Conservation (phyloP, 2,113 vertebrate species). For the Paralichthys olivaceus region DNA sequence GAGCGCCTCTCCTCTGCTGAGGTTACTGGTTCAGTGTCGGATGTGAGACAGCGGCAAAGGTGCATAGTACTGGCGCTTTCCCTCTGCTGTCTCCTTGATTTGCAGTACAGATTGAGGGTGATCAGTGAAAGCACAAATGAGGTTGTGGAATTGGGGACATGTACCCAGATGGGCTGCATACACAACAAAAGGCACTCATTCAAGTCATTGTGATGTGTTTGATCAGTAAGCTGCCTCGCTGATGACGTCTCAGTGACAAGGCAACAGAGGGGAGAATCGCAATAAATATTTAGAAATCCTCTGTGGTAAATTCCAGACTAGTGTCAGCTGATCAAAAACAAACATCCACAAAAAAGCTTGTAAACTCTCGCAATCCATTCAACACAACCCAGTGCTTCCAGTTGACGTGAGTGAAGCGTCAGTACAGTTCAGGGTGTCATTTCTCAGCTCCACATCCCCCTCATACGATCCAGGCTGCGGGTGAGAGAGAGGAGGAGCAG, state of each 20-base stretch:
- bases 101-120: slow-evolving; percentile 37
- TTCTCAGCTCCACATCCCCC: slow-evolving; percentile 43
- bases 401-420: slow-evolving; percentile 11
- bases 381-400: slow-evolving; percentile 41
- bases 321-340: slow-evolving; percentile 32
- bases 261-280: slow-evolving; percentile 30
- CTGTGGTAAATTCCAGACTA: slow-evolving; percentile 16
- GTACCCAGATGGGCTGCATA: slow-evolving; percentile 32
- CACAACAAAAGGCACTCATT: slow-evolving; percentile 76
- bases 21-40: slow-evolving; percentile 53
- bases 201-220: slow-evolving; percentile 69
- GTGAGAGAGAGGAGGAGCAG: slow-evolving; percentile 67
- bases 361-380: slow-evolving; percentile 35
- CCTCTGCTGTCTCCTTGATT: slow-evolving; percentile 29
- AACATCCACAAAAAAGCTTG: slow-evolving; percentile 28
- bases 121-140: slow-evolving; percentile 48
- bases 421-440: slow-evolving; percentile 54
- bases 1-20: slow-evolving; percentile 55
- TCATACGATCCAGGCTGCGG: slow-evolving; percentile 50
- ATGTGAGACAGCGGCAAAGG: slow-evolving; percentile 45
- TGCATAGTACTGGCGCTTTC: slow-evolving; percentile 76
- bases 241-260: slow-evolving; percentile 37
- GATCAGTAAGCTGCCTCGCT: slow-evolving; percentile 44
- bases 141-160: slow-evolving; percentile 31
- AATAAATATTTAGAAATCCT: slow-evolving; percentile 36